phyloP scores from a whole-genome alignment of 1,140 invertebrate species.

The Conus betulinus region DNA sequence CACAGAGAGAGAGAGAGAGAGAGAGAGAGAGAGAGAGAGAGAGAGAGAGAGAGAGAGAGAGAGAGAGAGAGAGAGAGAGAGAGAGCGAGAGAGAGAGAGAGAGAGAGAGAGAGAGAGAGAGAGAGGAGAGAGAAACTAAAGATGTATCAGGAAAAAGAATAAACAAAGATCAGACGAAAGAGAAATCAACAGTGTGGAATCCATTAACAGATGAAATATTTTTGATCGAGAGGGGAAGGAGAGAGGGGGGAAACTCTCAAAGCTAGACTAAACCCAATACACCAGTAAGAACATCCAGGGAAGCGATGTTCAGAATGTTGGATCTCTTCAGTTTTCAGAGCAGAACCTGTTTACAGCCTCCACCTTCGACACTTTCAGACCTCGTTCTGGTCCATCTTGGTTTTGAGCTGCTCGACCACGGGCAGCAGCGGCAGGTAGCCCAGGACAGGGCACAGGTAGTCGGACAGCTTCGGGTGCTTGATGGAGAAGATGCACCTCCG shows the following conservation, averaged over 20 bases:
- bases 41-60: not conserved
- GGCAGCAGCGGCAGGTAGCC: conserved; percentile 11
- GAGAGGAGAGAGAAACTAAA: conserved; percentile 6
- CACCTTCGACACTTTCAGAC: too few species aligned
- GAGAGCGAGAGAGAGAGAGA: not conserved
- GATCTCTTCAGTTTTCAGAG: too few species aligned
- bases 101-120: conserved; percentile 18
- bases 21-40: conserved; percentile 21
- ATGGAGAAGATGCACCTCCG: not conserved
- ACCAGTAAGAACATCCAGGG: too few species aligned
- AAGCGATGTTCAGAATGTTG: too few species aligned
- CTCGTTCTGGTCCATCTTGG: too few species aligned
- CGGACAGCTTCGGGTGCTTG: not conserved
- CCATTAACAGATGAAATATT: too few species aligned
- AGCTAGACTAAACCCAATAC: too few species aligned
- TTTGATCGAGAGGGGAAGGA: too few species aligned
- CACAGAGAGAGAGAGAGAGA: conserved; percentile 26
- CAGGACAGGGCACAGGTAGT: not conserved
- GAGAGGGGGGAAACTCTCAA: too few species aligned
- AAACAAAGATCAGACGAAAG: not conserved
- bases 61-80: not conserved
- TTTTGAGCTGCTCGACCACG: not conserved
- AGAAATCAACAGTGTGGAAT: not conserved
- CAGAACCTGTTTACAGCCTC: too few species aligned
- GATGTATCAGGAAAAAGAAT: not conserved